Evolutionary conservation across 2,888 invertebrate genomes (phyloP), one percentile per base, ranked within the genome.

Genomic region (Meta bourneti): DNA sequence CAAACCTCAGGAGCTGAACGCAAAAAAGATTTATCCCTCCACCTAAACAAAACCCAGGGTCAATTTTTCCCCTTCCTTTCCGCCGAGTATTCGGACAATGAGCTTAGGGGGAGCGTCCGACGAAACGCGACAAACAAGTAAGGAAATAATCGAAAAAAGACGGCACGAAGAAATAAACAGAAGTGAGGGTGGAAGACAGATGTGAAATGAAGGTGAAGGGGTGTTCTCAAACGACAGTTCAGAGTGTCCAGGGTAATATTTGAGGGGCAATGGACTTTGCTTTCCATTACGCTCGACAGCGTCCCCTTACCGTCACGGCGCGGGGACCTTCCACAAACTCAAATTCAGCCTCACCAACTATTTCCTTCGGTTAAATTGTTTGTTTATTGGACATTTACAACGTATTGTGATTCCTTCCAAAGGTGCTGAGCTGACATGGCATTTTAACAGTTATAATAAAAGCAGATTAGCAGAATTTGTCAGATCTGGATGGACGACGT

Each of bases 1-100:
- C 86, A 91, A 87, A 91, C 91, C 91, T 81, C 91, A 87, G 70
- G 20, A 81, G 69, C 75, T 70, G 70, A 75, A 49, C 48, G 54
- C 13, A 9, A 81, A 70, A 90, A 81, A 91, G 91, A 91, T 91
- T 91, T 91, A 91, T 87, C 81, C 86, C 19, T 91, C 71, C 34
- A 69, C 86, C 81, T 82, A 87, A 87, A 87, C 84, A 85, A 91
- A 83, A 87, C 82, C 81, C 34, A 8, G 34, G 54, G 91, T 71
- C 83, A 83, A 61, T 87, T 91, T 91, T 79, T 78, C 78, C 77
- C 16, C 71, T 16, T 69, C 70, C 80, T 86, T 82, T 82, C 81
- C 48, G 81, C 70, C 84, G 74, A 77, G 79, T n/a, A 69, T 82
- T 83, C 82, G 83, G 83, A 88, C 83, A 91, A 87, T 91, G 82